Evolutionary conservation across 2,113 vertebrate species (phyloP), one percentile per base, ranked within the genome.

Genomic region (Odocoileus virginianus): DNA sequence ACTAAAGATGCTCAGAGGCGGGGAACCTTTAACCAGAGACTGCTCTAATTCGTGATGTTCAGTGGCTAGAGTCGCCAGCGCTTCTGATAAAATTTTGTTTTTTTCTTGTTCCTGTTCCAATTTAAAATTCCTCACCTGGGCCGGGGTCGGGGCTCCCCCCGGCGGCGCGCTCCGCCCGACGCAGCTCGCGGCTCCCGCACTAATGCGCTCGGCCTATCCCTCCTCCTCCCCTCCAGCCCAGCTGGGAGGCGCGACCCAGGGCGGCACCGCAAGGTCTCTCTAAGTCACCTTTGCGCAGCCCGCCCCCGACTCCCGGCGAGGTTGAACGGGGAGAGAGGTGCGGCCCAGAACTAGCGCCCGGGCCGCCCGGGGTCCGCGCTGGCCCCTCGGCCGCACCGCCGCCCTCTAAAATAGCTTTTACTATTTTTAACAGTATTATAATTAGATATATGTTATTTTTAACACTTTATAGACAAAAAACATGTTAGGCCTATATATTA

Each of bases 41-140:
- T 99, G 99, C 98, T 99, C 99, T 98, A 99, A 98, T 97, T 99
- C 98, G 98, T 99, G 99, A 97, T 99, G 99, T 50, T 99, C 99
- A 0, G 99, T 99, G 95, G 99, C 99, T 40, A 99, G 98, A 0
- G 99, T 99, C 98, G 99, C 99, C 98, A 99, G 98, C 1, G 99
- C 99, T 98, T 99, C 99, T 50, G 99, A 99, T 98, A 99, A 99
- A 98, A 99, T 99, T 99, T 99, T 99, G 98, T 99, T 99, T 99
- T 99, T 99, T 98, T 99, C 99, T 97, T 99, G 99, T 97, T 99
- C 99, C 98, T 99, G 99, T 98, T 99, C 99, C 97, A 99, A 98
- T 99, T 99, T 99, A 98, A 99, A 99, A 98, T 99, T 99, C 99
- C 99, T 99, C 83, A 98, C 97, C 97, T 97, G 97, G 91, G 81